These are phyloP conservation scores for Clusia tigrina DNA, from an alignment of 2,888 invertebrate species.

Conservation along the genomic window DNA sequence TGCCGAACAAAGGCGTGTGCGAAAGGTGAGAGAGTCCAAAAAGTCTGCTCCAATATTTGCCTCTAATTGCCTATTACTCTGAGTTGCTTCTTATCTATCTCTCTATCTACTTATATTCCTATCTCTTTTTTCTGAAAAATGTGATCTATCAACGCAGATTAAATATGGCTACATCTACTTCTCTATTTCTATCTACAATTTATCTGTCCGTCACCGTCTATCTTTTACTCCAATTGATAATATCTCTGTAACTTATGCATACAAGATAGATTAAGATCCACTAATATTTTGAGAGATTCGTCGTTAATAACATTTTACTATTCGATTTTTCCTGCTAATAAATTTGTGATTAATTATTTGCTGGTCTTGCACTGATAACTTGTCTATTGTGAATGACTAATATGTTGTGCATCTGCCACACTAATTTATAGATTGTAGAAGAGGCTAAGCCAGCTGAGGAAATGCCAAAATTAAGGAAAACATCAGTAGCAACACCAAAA, in stretches of 20 bases:
- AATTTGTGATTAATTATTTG: too few relatives aligned
- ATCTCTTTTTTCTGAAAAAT: not conserved
- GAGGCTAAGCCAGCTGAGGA: conserved; percentile 54
- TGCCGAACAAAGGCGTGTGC: conserved; percentile 59
- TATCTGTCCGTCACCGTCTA: conserved; percentile 19
- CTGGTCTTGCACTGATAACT: too few relatives aligned
- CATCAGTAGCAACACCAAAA: conserved; percentile 49
- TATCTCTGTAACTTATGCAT: too few relatives aligned
- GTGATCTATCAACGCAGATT: too few relatives aligned
- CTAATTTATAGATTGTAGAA: conserved; percentile 49
- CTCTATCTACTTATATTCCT: conserved; percentile 14
- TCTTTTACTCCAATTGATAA: too few relatives aligned
- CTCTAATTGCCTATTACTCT: conserved; percentile 12
- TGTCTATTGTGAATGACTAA: conserved; percentile 18
- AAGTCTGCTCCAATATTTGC: not conserved
- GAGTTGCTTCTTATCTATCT: conserved; percentile 18
- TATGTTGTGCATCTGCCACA: not conserved
- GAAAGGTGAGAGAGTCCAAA: conserved; percentile 55
- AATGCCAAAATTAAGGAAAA: conserved; percentile 62
- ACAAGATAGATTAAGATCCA: too few relatives aligned
- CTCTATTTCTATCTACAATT: conserved; percentile 23
- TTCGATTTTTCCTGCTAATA: too few relatives aligned
- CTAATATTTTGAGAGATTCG: too few relatives aligned
- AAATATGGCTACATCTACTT: too few relatives aligned
- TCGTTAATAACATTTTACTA: too few relatives aligned